A percentile compares a stretch with the other conserved stretches of the same genome.
These are phyloP conservation scores for Philaethria dido DNA, from an alignment of 2,888 invertebrate species.

Conservation along the genomic window DNA sequence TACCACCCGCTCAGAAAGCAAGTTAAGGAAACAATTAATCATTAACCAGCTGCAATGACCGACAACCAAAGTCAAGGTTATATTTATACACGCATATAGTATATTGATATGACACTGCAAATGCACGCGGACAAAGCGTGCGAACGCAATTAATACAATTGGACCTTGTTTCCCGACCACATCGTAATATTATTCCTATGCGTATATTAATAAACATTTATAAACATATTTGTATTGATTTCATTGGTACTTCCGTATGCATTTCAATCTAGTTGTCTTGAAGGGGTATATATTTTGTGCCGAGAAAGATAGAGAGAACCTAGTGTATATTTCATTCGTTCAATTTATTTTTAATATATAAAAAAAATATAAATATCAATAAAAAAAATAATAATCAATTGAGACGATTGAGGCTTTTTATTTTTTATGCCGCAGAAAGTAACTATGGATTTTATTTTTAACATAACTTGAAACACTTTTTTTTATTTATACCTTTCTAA, in stretches of 20 bases:
- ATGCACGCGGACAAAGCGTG: constrained; percentile 38
- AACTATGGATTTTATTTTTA: no score
- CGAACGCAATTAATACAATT: constrained; percentile 55
- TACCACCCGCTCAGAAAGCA: background rate
- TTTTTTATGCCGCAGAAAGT: no score
- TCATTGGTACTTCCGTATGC: constrained; percentile 3
- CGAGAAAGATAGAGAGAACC: no score
- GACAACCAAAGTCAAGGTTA: background rate
- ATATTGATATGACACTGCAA: constrained; percentile 10
- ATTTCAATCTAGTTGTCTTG: background rate
- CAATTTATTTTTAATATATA: no score
- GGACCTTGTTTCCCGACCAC: constrained; percentile 53
- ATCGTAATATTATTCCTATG: constrained; percentile 31
- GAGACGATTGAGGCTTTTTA: no score
- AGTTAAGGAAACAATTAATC: background rate
- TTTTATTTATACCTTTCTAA: no score
- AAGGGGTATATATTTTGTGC: no score
- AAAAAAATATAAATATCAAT: no score
- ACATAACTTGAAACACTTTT: no score
- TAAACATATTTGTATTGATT: constrained; percentile 16
- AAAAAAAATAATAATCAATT: no score
- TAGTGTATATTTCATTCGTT: no score
- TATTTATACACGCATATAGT: constrained; percentile 1
- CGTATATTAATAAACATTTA: constrained; percentile 4
- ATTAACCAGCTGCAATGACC: background rate